Evolutionary conservation across 2,797 vertebrate genomes (phyloP).

Genomic region (Nyctibius grandis): DNA sequence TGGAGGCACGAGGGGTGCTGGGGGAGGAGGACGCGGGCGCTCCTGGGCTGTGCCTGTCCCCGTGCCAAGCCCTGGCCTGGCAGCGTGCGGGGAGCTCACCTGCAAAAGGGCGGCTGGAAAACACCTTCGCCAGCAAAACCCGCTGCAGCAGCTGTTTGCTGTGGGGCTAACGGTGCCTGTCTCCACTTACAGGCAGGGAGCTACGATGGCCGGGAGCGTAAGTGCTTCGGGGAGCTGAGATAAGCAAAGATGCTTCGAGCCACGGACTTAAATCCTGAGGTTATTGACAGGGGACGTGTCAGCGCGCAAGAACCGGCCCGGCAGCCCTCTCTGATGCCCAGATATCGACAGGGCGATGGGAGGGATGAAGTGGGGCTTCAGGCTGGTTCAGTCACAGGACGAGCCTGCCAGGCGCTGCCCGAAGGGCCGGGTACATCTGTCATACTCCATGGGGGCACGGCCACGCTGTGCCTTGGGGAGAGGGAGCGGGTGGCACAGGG

Average conservation of each 20-base stretch:
- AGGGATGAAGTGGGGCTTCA: not conserved
- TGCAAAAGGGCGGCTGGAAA: not conserved
- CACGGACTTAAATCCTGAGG: not conserved
- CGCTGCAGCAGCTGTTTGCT: constrained; percentile 17
- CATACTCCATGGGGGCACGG: rapidly evolving
- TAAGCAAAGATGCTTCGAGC: not conserved
- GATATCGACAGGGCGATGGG: not conserved
- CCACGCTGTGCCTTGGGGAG: rapidly evolving
- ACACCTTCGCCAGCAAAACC: not conserved
- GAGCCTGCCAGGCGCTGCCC: not conserved
- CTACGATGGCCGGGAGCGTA: rapidly evolving
- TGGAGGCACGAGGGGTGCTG: not conserved
- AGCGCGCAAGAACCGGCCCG: rapidly evolving
- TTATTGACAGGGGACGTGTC: not conserved
- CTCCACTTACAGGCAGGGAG: not conserved
- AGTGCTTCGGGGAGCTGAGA: constrained; percentile 27
- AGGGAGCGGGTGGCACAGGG: not conserved
- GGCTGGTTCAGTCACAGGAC: not conserved
- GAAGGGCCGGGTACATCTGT: rapidly evolving
- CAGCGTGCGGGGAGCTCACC: not conserved
- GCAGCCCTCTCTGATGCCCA: not conserved
- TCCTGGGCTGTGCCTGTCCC: not conserved
- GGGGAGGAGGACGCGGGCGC: rapidly evolving
- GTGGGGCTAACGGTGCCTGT: not conserved
- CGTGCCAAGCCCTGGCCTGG: not conserved